Evolutionary conservation across 2,888 invertebrate species (phyloP), one percentile per base, ranked within the genome.

Genomic region (Chymomyza fuscimana): DNA sequence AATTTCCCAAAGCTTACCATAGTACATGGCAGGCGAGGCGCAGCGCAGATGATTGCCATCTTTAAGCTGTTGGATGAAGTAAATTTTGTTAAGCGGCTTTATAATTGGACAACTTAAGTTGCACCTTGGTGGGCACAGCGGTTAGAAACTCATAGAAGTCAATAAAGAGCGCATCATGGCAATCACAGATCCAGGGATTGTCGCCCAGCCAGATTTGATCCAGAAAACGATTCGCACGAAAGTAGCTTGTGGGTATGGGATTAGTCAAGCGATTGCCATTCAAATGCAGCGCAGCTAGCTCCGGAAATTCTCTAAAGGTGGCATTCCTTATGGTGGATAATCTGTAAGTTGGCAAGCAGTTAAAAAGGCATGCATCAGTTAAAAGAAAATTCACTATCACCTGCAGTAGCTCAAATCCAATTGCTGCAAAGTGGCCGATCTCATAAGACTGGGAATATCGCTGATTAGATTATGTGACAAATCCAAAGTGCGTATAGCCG

Each of bases 141-240:
- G 93, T 94, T 15, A 96, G 86, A 87, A 92, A 95, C 71, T 93
- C 93, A 79, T 94, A 95, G 83, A 95, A 94, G 10, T 93, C 92
- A 67, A 93, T 92, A 89, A 96, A 93, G 25, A 94, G 93, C 0
- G 82, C 79, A 74, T 94, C 93, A n/a, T 90, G 79, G 82, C 96
- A 96, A 74, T 95, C 94, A 88, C 96, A 96, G 72, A 94, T 93
- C 96, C 96, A 96, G 77, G 95, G 95, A 90, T 96, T 96, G 82
- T 96, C 95, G 16, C 93, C 93, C 60, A 96, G 88, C 86, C 93
- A 93, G n/a, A 96, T 89, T 66, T 92, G 92, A 72, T 93, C 92
- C 59, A 95, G 90, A 74, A 93, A 93, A 10, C 92, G 91, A 89
- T 95, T 95, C 2, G 92, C 92, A 0, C 93, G 92, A 83, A 96